These are phyloP conservation scores for Alcis repandata DNA, from an alignment of 2,888 invertebrate species.

Conservation along the genomic window DNA sequence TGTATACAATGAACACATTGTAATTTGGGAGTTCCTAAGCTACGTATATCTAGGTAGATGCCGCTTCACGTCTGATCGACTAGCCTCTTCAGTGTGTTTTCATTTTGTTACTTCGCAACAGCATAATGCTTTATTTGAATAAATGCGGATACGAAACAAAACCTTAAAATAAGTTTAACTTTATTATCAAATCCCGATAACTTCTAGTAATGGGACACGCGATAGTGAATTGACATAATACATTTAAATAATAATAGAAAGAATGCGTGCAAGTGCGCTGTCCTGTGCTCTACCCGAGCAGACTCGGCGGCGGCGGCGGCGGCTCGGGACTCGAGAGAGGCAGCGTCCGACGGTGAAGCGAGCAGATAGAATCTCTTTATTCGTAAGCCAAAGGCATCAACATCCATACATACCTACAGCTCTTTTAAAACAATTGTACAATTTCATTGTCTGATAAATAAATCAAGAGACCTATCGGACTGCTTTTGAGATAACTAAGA, in stretches of 20 bases:
- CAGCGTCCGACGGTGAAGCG: slow-evolving; percentile 15
- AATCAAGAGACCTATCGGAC: neutral
- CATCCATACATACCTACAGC: neutral
- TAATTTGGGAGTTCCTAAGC: slow-evolving; percentile 60
- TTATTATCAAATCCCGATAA: too few species aligned
- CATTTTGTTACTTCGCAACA: too few species aligned
- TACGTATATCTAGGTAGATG: slow-evolving; percentile 50
- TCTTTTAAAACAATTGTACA: neutral
- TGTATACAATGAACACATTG: slow-evolving; percentile 80
- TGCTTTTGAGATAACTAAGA: neutral
- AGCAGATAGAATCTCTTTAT: slow-evolving; percentile 31
- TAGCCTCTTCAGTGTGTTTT: neutral
- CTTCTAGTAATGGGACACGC: too few species aligned
- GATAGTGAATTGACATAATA: too few species aligned
- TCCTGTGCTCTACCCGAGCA: too few species aligned
- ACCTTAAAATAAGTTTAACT: too few species aligned
- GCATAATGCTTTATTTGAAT: neutral
- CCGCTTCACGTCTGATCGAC: slow-evolving; percentile 7
- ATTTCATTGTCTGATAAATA: neutral
- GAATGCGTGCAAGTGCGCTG: too few species aligned
- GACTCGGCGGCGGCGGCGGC: too few species aligned
- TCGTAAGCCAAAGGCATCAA: slow-evolving; percentile 18
- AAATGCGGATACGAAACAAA: neutral
- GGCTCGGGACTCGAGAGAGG: too few species aligned
- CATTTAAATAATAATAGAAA: too few species aligned